Base-by-base conservation (phyloP, 2,797 vertebrate genomes). In the Hippocampus kuda region DNA sequence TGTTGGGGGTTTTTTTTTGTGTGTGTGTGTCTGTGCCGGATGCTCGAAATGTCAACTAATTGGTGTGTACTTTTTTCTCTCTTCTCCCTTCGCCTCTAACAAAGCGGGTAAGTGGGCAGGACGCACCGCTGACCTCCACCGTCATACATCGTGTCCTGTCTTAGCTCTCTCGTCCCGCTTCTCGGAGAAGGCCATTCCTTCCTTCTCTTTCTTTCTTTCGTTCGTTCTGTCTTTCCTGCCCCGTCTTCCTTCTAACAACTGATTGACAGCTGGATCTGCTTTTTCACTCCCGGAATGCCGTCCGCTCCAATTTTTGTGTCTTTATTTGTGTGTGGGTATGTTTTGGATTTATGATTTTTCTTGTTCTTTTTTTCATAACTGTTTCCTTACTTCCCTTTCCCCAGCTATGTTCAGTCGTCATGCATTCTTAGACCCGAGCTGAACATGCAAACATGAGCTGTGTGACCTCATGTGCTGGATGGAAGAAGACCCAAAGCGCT, bases 21-120 rank as follows among this genome's bases (percentile, higher is more conserved):
- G 62, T 77, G 34, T 57, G 41, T 48, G 18, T 56, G 26, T 59
- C 22, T 66, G 53, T 76, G 60, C 73, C 59, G 26, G 80, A 72
- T 24, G 13, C 34, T 75, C 69, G 65, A 34, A 84, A 67, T 85
- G 81, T 75, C 70, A 69, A 82, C 83, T 83, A 76, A 87, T 76
- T 79, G 81, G 83, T 93, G 88, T 96, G 92, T 94, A 93, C 92
- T 95, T 96, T 95, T 95, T 90, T 95, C 94, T 94, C 90, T 89
- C 92, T 26, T 64, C 73, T 54, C 34, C 81, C 83, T 81, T 91
- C 92, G 91, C 92, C 92, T 93, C 93, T 93, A 93, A 93, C 93
- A 91, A 94, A 96, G 94, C 93, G 93, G 94, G 94, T 95, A 95
- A 96, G 94, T 95, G 91, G 90, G 79, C 91, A 88, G 83, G 89